Percentiles rank a stretch among this genome's conserved stretches.
Conservation (phyloP, 2,113 vertebrate genomes). For the Mesoclemmys tuberculata region DNA sequence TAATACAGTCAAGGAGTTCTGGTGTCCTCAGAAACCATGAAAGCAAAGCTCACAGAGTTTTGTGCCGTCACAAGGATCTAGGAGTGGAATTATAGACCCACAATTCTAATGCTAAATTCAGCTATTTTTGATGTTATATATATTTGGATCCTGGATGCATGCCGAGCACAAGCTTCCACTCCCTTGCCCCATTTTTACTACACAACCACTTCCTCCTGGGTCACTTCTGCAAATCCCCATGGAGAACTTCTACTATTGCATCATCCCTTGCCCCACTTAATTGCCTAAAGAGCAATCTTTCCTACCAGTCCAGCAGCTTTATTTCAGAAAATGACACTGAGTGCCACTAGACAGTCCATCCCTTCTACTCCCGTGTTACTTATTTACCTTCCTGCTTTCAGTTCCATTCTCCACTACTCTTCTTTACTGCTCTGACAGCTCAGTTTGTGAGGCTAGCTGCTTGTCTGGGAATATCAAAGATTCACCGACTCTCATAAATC, state of each 20-base stretch:
- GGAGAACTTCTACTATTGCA: background rate
- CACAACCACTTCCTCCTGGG: background rate
- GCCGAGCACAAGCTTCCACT: background rate
- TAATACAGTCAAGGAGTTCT: conserved; percentile 53
- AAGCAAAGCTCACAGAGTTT: background rate
- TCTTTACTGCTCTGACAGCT: background rate
- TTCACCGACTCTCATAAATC: background rate
- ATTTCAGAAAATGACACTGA: background rate
- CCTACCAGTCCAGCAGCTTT: background rate
- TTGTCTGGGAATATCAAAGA: background rate
- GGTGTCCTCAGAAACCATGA: background rate
- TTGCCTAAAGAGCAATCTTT: background rate
- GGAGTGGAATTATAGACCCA: background rate
- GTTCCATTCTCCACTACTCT: background rate
- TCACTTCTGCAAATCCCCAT: background rate
- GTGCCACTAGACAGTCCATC: background rate
- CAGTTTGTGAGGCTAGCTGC: background rate
- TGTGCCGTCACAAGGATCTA: background rate
- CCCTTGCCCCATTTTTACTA: background rate
- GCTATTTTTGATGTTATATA: background rate
- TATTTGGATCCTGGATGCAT: background rate
- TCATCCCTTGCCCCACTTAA: background rate
- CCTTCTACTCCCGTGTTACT: too few relatives aligned
- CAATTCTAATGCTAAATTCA: background rate
- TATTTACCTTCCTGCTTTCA: background rate